Base-by-base conservation (phyloP, 2,888 invertebrate species). In the Monopis laevigella region DNA sequence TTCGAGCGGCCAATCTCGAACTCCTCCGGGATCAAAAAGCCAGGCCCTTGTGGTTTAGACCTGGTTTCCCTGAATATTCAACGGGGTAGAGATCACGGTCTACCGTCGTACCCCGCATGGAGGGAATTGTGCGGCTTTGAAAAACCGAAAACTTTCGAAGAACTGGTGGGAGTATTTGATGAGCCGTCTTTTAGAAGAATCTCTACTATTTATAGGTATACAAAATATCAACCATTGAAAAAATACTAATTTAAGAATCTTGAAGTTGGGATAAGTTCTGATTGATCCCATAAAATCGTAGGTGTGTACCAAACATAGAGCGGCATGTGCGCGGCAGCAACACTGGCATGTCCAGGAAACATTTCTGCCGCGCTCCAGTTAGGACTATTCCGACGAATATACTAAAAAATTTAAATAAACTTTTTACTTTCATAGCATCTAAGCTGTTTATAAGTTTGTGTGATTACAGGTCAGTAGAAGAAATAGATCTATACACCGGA, bases 401-500 rank as follows among this genome's bases (percentile, higher is more conserved):
- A n/a, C n/a, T n/a, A n/a, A n/a, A n/a, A n/a, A n/a, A n/a, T n/a
- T n/a, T n/a, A n/a, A n/a, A n/a, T n/a, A n/a, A n/a, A n/a, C n/a
- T n/a, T n/a, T n/a, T n/a, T n/a, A n/a, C n/a, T n/a, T n/a, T n/a
- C n/a, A n/a, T n/a, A n/a, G n/a, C n/a, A n/a, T n/a, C n/a, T n/a
- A 7, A 21, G 24, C 24, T 21, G 24, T 21, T 8, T 21, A 21
- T 21, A 21, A 8, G 6, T 21, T 5, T 21, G 6, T 21, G 6
- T 21, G 8, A 7, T 43, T 49, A 0, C 53, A 73, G 73, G 12
- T 65, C 82, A 19, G 89, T 94, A 0, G 88, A 92, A 3, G 95
- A 96, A 63, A 86, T 96, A 19, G 96, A 96, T 64, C 65, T 96
- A 18, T 96, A 94, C 67, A 90, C 93, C 1, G 96, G 95, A 0